Evolutionary conservation across 2,113 vertebrate species (phyloP).

Genomic region (Empidonax alnorum): DNA sequence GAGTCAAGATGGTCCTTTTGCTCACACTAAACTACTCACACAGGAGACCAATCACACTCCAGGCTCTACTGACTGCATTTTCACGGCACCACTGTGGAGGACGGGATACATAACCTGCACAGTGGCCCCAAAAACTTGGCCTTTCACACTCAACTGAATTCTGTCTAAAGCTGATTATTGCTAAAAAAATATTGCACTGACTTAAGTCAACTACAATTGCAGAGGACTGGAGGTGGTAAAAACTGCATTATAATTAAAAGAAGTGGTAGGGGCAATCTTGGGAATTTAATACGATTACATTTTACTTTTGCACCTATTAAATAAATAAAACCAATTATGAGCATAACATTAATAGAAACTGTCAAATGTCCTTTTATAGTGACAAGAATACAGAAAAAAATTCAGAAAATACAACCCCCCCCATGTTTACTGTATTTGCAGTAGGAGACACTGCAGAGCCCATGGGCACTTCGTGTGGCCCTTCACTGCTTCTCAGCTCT

Average conservation of each 20-base stretch:
- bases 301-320: background rate
- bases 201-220: background rate
- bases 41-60: background rate
- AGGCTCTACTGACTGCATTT: background rate
- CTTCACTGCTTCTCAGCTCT: background rate
- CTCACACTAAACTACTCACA: background rate
- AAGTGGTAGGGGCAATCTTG: background rate
- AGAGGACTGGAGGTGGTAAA: background rate
- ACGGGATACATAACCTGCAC: accelerated
- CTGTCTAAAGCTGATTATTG: background rate
- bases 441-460: background rate
- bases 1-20: background rate
- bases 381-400: background rate
- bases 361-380: background rate
- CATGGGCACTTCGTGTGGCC: accelerated
- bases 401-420: background rate
- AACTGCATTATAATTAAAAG: background rate
- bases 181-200: background rate
- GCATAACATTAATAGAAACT: background rate
- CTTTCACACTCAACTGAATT: background rate
- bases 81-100: background rate
- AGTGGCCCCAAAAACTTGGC: background rate
- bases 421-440: background rate
- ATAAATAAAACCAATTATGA: background rate
- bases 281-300: background rate